These are phyloP conservation scores for Lordiphosa andalusiaca DNA, from an alignment of 2,888 invertebrate species.

Conservation along the genomic window DNA sequence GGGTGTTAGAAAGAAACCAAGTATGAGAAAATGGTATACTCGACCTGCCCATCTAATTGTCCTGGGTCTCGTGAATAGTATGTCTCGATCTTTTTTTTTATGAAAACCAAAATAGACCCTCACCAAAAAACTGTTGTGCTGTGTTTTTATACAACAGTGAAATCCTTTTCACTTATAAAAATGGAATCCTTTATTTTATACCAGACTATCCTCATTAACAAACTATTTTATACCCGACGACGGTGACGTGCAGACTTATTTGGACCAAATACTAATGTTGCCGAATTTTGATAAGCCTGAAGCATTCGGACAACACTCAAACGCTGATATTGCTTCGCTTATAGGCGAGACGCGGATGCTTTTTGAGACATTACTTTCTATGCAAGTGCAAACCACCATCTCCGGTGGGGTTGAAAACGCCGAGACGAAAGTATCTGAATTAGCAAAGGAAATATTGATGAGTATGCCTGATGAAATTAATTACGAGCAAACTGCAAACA, in stretches of 20 bases:
- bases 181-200: too few relatives aligned
- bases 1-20: too few relatives aligned
- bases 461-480: constrained; percentile 89
- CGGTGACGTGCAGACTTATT: constrained; percentile 89
- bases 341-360: constrained; percentile 89
- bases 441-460: constrained; percentile 86
- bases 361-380: constrained; percentile 88
- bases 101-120: too few relatives aligned
- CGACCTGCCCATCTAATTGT: too few relatives aligned
- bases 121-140: too few relatives aligned
- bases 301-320: constrained; percentile 93
- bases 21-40: too few relatives aligned
- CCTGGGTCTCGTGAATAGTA: too few relatives aligned
- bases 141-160: too few relatives aligned
- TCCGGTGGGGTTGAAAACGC: constrained; percentile 82
- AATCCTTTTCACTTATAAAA: too few relatives aligned
- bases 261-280: constrained; percentile 88
- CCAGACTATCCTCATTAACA: constrained; percentile 84
- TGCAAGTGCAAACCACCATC: constrained; percentile 85
- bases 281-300: constrained; percentile 91
- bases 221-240: constrained; percentile 92
- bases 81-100: too few relatives aligned
- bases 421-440: constrained; percentile 82
- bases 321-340: constrained; percentile 92
- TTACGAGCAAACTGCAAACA: constrained; percentile 87